phyloP scores from a whole-genome alignment of 1,140 invertebrate genomes.

The Lepeophtheirus salmonis region DNA sequence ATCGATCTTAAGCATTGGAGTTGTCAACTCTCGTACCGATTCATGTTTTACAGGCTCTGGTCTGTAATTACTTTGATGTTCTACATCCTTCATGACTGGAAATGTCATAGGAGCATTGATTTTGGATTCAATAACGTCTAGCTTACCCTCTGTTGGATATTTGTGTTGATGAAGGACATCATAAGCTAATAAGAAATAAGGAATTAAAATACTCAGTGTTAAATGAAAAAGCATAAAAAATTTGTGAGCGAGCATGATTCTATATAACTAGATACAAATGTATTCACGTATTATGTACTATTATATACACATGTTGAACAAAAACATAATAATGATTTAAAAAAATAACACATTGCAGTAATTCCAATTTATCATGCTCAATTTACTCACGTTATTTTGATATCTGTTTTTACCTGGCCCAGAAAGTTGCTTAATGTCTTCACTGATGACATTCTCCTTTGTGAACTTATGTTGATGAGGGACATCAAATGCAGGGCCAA shows the following conservation, averaged over 20 bases:
- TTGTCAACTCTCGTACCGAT: not conserved
- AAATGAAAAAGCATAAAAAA: no score
- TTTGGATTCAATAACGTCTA: not conserved
- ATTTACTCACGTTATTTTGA: no score
- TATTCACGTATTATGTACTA: no score
- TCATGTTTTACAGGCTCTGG: not conserved
- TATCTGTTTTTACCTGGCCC: conserved; percentile 5
- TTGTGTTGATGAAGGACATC: conserved; percentile 14
- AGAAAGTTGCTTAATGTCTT: conserved; percentile 3
- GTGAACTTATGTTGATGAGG: conserved; percentile 2
- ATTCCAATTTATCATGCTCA: no score
- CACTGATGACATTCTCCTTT: conserved; percentile 12
- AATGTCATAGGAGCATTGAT: not conserved
- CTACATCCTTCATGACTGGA: conserved; percentile 1
- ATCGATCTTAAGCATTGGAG: conserved; percentile 12
- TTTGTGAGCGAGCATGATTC: no score
- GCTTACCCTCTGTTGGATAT: conserved; percentile 8
- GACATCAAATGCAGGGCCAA: conserved; percentile 11
- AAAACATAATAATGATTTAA: no score
- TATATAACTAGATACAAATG: no score
- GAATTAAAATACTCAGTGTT: no score
- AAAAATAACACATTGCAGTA: no score
- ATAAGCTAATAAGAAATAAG: no score
- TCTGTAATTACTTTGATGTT: conserved; percentile 8
- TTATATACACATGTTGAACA: no score